Conservation (phyloP, 2,113 vertebrate genomes). For the Tricholaema leucomelas region DNA sequence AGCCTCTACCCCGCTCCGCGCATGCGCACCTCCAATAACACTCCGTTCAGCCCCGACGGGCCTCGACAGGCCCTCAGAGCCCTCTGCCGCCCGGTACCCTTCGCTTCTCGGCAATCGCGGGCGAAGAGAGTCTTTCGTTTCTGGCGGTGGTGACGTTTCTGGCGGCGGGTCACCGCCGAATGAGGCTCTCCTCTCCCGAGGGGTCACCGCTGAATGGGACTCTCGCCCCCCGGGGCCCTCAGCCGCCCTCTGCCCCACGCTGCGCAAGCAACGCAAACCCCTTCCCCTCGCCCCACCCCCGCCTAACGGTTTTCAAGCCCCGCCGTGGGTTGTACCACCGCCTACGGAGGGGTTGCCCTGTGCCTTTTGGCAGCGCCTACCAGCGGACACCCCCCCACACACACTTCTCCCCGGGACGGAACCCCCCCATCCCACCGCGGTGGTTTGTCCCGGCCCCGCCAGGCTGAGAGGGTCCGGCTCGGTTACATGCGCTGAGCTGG, state of each 20-base stretch:
- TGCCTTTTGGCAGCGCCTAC: neutral
- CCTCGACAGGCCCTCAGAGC: too few species aligned
- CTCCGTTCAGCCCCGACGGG: neutral
- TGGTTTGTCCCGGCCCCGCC: neutral
- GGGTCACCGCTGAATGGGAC: too few species aligned
- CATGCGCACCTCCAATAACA: neutral
- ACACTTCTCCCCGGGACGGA: too few species aligned
- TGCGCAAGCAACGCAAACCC: fast-evolving
- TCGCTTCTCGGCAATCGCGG: too few species aligned
- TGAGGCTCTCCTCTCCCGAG: too few species aligned
- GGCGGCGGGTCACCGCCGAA: too few species aligned
- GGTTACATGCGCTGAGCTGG: neutral
- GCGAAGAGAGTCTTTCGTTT: too few species aligned
- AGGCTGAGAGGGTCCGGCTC: neutral
- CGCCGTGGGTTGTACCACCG: neutral
- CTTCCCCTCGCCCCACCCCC: fast-evolving
- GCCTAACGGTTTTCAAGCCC: neutral
- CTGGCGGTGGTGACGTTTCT: too few species aligned
- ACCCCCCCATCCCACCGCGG: fast-evolving
- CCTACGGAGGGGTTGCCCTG: neutral
- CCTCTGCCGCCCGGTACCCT: too few species aligned
- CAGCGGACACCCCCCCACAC: fast-evolving
- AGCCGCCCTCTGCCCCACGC: too few species aligned
- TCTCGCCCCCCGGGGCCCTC: too few species aligned
- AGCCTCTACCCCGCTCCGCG: fast-evolving